Evolutionary conservation across 2,797 vertebrate genomes (phyloP).

Genomic region (Podarcis siculus): DNA sequence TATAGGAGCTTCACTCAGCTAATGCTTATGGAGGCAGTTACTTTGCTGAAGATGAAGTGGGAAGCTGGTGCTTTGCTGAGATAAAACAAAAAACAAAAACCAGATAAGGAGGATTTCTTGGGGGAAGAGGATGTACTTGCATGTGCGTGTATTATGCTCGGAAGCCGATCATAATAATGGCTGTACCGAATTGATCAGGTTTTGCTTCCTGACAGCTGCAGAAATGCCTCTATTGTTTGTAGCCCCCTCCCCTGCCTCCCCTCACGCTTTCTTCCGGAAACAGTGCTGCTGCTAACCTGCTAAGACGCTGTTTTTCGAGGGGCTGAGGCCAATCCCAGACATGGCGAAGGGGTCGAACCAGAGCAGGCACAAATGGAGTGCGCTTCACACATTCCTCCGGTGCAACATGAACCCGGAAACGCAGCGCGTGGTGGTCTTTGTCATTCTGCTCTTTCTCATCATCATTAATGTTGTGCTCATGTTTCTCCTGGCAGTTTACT

Average conservation of each 20-base stretch:
- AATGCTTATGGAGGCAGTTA: slow-evolving; percentile 32
- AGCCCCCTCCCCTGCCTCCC: slow-evolving; percentile 6
- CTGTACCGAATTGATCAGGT: slow-evolving; percentile 24
- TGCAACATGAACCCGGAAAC: slow-evolving; percentile 96
- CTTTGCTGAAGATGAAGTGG: slow-evolving; percentile 15
- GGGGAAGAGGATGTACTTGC: slow-evolving; percentile 29
- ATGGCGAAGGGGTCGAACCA: slow-evolving; percentile 83
- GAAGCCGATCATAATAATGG: slow-evolving; percentile 28
- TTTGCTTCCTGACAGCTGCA: slow-evolving; percentile 58
- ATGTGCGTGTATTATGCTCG: slow-evolving; percentile 44
- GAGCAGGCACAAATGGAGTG: slow-evolving; percentile 82
- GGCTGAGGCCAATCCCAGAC: slow-evolving; percentile 44
- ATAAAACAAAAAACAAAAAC: not conserved
- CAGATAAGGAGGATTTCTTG: not conserved
- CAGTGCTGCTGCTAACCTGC: slow-evolving; percentile 23
- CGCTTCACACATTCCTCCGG: slow-evolving; percentile 85
- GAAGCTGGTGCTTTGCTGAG: slow-evolving; percentile 7
- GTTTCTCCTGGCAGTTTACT: slow-evolving; percentile 95
- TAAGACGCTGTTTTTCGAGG: slow-evolving; percentile 20
- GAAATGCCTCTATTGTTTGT: slow-evolving; percentile 45
- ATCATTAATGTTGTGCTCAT: slow-evolving; percentile 97
- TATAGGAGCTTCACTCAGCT: slow-evolving; percentile 38
- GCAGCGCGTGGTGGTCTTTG: slow-evolving; percentile 92
- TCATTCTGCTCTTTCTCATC: slow-evolving; percentile 95
- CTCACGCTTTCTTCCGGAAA: slow-evolving; percentile 29